Evolutionary conservation across 2,113 vertebrate species (phyloP), one percentile per base, ranked within the genome.

Genomic region (Campylomormyrus tamandua): DNA sequence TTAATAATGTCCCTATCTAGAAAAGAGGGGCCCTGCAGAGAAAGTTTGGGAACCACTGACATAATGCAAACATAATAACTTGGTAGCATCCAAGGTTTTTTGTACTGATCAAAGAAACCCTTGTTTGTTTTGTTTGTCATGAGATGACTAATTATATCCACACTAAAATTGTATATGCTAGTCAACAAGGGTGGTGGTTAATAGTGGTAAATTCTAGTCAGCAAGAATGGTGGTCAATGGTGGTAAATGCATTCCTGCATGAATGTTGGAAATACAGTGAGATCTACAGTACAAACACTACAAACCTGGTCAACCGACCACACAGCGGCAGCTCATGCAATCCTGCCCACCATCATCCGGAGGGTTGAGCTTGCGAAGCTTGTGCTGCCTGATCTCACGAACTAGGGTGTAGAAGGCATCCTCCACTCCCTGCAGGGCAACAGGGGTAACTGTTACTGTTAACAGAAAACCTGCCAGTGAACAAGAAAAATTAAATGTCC

Each of bases 371-470:
- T 99, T 99, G 93, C 97, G 96, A 91, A 97, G 93, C 91, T 99
- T 99, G 92, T 99, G 98, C 94, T 98, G 98, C 87, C 98, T 96
- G 90, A 99, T 99, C 95, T 99, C 98, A 27, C 98, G 95, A 90
- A 99, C 98, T 94, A 99, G 95, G 1, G 98, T 99, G 94, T 99
- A 99, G 95, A 99, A 99, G 24, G 98, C 98, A 2, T 99, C 98
- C 93, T 99, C 98, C 80, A 99, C 98, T 1, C 98, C 98, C 98
- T 99, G 94, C 0, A 89, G 91, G 89, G 87, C 87, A 92, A 91
- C 74, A 74, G 62, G n/a, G 8, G 62, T 27, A 66, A 53, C 24
- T 77, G 11, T 27, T 70, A 66, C 45, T 24, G 48, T 8, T 62
- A 27, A 3, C 5, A 49, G 58, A 49, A 77, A 87, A 86, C 46